A percentile compares a stretch with the other conserved stretches of the same genome.
Evolutionary conservation across 1,140 invertebrate species (phyloP).

Genomic region (Chionoecetes opilio): DNA sequence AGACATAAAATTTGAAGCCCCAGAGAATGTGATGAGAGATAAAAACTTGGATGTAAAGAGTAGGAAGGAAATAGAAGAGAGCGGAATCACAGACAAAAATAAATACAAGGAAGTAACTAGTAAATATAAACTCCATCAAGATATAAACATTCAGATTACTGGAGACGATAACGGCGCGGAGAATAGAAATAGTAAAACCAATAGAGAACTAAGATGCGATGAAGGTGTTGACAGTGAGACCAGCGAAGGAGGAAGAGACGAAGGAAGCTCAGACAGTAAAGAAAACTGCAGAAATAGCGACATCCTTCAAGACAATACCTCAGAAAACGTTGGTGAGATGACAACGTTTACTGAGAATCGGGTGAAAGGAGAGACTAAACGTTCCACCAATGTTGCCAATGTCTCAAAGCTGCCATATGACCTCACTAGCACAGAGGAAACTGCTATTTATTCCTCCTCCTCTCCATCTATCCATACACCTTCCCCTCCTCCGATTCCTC

Average conservation of each 20-base stretch:
- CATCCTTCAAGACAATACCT: neutral
- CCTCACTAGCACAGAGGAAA: neutral
- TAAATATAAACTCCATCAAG: neutral
- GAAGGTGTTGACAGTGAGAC: neutral
- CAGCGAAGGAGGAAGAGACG: neutral
- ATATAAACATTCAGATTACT: neutral
- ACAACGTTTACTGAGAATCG: neutral
- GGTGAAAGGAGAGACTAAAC: neutral
- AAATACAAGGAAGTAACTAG: neutral
- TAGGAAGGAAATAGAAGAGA: no score
- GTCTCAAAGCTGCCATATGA: neutral
- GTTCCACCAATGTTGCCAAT: neutral
- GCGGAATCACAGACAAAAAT: no score
- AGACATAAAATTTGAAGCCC: neutral
- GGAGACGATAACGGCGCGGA: no score
- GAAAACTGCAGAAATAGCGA: neutral
- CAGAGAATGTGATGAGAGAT: neutral
- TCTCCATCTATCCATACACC: neutral
- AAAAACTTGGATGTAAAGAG: no score
- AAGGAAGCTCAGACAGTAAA: neutral
- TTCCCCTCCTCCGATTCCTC: neutral
- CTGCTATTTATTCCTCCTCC: neutral
- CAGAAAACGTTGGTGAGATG: neutral
- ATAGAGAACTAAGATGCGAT: neutral
- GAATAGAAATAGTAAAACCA: no score